These are phyloP conservation scores for Acrocephalus kingi DNA, from an alignment of 2,113 vertebrate species.

Conservation along the genomic window DNA sequence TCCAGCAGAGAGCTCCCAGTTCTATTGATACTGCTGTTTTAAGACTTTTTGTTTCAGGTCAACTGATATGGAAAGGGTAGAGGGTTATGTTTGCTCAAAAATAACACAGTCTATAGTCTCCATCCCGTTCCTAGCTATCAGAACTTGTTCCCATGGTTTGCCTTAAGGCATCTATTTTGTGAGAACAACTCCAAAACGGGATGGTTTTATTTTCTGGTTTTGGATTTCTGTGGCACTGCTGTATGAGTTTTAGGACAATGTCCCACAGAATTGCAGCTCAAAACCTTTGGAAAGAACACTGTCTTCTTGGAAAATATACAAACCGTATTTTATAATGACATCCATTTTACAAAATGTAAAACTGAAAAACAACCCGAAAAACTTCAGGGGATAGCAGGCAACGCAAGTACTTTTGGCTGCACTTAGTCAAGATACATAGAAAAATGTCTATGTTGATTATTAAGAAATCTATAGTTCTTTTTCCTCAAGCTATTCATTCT, in stretches of 20 bases:
- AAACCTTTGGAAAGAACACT: neutral
- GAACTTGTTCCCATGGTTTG: neutral
- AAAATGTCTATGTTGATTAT: neutral
- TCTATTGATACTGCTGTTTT: neutral
- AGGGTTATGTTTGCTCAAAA: neutral
- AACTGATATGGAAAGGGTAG: neutral
- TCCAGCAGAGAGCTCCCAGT: neutral
- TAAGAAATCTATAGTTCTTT: neutral
- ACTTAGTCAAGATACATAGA: neutral
- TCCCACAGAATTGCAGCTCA: neutral
- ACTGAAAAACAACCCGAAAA: neutral
- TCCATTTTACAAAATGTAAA: neutral
- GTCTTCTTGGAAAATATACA: neutral
- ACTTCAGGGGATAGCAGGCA: neutral
- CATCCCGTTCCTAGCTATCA: neutral
- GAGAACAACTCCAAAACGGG: neutral
- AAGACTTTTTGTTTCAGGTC: neutral
- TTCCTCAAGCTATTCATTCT: neutral
- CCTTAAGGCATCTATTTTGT: neutral
- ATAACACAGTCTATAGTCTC: neutral
- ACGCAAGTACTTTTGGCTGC: neutral
- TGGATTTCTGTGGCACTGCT: neutral
- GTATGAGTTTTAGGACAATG: neutral
- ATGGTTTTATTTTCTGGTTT: neutral
- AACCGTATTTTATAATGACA: neutral